Evolutionary conservation across 2,113 vertebrate species (phyloP).

Genomic region (Nannobrachium achirus): DNA sequence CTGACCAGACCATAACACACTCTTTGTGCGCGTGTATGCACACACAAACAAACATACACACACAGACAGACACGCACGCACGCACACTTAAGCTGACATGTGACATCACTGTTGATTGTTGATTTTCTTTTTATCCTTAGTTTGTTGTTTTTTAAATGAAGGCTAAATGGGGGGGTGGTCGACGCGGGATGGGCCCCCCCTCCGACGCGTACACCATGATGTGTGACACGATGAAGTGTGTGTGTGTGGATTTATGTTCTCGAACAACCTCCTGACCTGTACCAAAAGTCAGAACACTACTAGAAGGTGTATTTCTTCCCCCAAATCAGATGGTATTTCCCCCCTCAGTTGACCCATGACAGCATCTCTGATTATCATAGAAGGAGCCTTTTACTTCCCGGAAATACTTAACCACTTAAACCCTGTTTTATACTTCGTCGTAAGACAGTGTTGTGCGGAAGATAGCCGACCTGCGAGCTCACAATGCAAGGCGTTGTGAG

Average conservation of each 20-base stretch:
- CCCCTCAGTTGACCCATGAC: constrained; percentile 47
- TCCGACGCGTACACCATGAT: constrained; percentile 66
- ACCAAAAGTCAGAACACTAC: constrained; percentile 70
- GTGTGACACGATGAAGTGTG: constrained; percentile 54
- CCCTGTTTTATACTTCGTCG: no score
- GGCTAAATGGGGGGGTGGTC: constrained; percentile 68
- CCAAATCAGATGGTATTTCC: constrained; percentile 54
- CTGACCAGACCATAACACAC: constrained; percentile 69
- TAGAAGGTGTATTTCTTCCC: constrained; percentile 64
- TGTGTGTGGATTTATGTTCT: constrained; percentile 70
- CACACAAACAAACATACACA: constrained; percentile 76
- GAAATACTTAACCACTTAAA: background rate
- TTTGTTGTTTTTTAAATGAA: constrained; percentile 73
- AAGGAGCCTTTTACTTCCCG: constrained; percentile 29
- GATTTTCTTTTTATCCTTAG: constrained; percentile 52
- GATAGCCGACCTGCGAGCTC: no score
- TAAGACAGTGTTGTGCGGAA: no score
- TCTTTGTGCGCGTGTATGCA: constrained; percentile 42
- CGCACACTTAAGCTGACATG: constrained; percentile 79
- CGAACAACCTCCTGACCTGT: constrained; percentile 72
- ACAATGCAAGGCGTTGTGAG: no score
- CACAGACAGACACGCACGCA: constrained; percentile 55
- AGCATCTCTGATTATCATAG: constrained; percentile 45
- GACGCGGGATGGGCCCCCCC: constrained; percentile 54
- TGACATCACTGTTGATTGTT: constrained; percentile 80